These are phyloP conservation scores for Carassius gibelio DNA, from an alignment of 2,113 vertebrate species.

Conservation along the genomic window DNA sequence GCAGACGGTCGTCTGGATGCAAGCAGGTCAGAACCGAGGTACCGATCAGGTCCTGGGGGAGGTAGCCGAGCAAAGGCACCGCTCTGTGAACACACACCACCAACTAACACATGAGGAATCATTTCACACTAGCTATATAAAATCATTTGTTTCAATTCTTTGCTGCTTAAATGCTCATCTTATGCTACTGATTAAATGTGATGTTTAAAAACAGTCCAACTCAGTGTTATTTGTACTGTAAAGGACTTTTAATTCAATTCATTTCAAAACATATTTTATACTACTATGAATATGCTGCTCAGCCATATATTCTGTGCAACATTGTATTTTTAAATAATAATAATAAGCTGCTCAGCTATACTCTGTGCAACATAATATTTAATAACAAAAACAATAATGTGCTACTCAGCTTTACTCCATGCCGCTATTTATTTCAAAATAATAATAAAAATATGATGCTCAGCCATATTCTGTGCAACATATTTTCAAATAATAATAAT, in stretches of 20 bases:
- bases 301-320: not conserved
- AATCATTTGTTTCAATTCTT: not conserved
- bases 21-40: slow-evolving; percentile 81
- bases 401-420: too few species aligned
- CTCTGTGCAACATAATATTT: too few species aligned
- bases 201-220: not conserved
- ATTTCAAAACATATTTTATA: too few species aligned
- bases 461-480: not conserved
- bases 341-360: too few species aligned
- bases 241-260: not conserved
- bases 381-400: too few species aligned
- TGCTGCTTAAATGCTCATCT: not conserved
- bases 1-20: slow-evolving; percentile 83
- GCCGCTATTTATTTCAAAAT: too few species aligned
- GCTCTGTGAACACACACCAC: slow-evolving; percentile 74
- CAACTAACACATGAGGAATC: not conserved
- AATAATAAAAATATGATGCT: too few species aligned
- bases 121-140: not conserved
- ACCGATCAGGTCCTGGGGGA: slow-evolving; percentile 89
- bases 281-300: not conserved
- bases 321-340: too few species aligned
- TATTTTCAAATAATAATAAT: too few species aligned
- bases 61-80: slow-evolving; percentile 89
- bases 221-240: not conserved
- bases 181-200: not conserved